phyloP scores from a whole-genome alignment of 2,888 invertebrate species.

The Coelogynopora nodosa region DNA sequence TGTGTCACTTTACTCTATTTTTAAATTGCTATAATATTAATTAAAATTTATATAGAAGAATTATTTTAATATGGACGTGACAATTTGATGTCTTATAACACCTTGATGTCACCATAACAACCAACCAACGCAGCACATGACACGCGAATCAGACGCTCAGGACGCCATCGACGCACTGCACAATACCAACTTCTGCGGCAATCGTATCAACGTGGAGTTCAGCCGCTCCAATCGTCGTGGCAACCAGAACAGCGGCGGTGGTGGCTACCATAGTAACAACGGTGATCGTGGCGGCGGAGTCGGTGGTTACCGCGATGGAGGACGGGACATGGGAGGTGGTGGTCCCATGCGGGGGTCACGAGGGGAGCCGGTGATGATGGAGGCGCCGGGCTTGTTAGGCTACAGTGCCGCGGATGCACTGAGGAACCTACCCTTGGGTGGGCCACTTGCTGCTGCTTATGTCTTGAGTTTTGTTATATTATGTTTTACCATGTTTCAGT shows the following conservation, averaged over 20 bases:
- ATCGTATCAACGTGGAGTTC: slow-evolving; percentile 58
- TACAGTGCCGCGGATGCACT: slow-evolving; percentile 21
- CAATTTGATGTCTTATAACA: too few species aligned
- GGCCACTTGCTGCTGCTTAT: too few species aligned
- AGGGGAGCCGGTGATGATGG: not conserved
- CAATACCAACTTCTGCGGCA: slow-evolving; percentile 53
- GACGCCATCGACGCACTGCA: slow-evolving; percentile 54
- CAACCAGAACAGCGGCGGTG: not conserved
- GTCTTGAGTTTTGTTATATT: too few species aligned
- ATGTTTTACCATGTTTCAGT: too few species aligned
- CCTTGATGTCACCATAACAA: too few species aligned
- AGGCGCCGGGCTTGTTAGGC: not conserved
- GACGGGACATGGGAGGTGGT: not conserved
- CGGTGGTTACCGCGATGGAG: not conserved
- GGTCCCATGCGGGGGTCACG: not conserved
- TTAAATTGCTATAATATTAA: too few species aligned
- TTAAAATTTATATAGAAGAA: too few species aligned
- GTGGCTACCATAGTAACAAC: not conserved
- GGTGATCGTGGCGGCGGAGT: not conserved
- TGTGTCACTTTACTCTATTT: too few species aligned
- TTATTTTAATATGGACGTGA: too few species aligned
- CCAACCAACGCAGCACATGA: slow-evolving; percentile 56
- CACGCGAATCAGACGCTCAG: slow-evolving; percentile 54
- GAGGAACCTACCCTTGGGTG: not conserved
- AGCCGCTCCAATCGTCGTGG: slow-evolving; percentile 34